Percentiles rank a stretch among this genome's conserved stretches.
Conservation (phyloP, 2,888 invertebrate genomes). For the Chalcosyrphus nemorum region DNA sequence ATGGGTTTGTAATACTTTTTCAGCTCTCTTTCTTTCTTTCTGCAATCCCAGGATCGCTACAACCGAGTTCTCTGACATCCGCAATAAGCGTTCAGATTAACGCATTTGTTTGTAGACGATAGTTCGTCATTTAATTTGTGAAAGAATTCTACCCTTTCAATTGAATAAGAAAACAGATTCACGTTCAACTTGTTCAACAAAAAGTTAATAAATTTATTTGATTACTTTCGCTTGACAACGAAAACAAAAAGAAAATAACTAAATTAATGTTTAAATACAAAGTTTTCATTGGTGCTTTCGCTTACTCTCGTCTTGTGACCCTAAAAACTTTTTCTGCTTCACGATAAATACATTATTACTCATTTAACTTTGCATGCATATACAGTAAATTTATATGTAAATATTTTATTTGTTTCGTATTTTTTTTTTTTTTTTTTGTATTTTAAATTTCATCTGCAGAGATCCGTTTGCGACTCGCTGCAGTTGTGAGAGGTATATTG, state of each 20-base stretch:
- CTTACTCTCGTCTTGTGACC: constrained; percentile 22
- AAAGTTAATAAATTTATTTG: constrained; percentile 53
- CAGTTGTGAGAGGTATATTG: constrained; percentile 62
- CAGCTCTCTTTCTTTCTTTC: too few relatives aligned
- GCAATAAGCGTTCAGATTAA: too few relatives aligned
- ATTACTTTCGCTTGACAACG: constrained; percentile 47
- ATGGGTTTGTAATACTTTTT: too few relatives aligned
- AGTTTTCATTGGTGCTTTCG: constrained; percentile 63
- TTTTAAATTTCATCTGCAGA: constrained; percentile 35
- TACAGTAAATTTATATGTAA: not conserved
- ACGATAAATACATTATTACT: constrained; percentile 15
- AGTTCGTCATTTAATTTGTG: too few relatives aligned
- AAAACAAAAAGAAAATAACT: too few relatives aligned
- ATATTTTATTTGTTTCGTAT: not conserved
- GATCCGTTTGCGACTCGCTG: constrained; percentile 48
- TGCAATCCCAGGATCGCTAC: too few relatives aligned
- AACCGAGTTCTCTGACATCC: too few relatives aligned
- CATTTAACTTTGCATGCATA: constrained; percentile 21
- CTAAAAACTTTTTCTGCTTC: constrained; percentile 4
- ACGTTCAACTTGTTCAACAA: constrained; percentile 46
- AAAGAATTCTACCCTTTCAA: too few relatives aligned
- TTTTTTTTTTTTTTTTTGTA: not conserved
- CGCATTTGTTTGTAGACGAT: too few relatives aligned
- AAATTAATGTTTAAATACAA: constrained; percentile 59
- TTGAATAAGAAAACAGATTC: not conserved